Evolutionary conservation across 2,797 vertebrate species (phyloP), one percentile per base, ranked within the genome.

Genomic region (Clarias platycephalus): DNA sequence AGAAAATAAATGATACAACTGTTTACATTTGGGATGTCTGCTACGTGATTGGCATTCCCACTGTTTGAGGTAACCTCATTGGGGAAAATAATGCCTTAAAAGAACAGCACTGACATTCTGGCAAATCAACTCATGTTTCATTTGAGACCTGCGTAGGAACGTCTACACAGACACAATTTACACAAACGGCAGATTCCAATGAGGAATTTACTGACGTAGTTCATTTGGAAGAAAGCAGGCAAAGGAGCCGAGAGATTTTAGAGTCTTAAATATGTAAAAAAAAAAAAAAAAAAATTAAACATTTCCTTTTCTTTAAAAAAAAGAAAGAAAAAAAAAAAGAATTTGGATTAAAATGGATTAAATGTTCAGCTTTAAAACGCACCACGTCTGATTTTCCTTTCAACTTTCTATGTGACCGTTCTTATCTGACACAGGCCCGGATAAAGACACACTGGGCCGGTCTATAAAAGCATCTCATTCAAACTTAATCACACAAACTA

Each of bases 11-110:
- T 31, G 28, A 37, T n/a, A 37, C 3, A 80, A 74, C 34, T 24
- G 37, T 60, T 82, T 49, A 53, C 34, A 76, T 67, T 67, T 55
- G 78, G 82, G 31, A 16, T 74, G 60, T 74, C 57, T 86, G 80
- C 58, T 16, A 66, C 44, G 37, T 86, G 87, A 89, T 88, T 85
- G 86, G 84, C 89, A 80, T 88, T 87, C 82, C 81, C 72, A 67
- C 64, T 83, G 64, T 80, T 75, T 86, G 83, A 87, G 80, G 82
- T 84, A 81, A 87, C 86, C 74, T 83, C 64, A 84, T 70, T 79
- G 40, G 58, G 71, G 58, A 40, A 82, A 89, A 87, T 87, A 66
- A 88, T 86, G 83, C 81, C 12, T 66, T 85, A 78, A 71, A 49
- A 81, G 81, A 58, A n/a, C 66, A 84, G 68, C 20, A 18, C 70